Evolutionary conservation across 2,113 vertebrate species (phyloP).

Genomic region (Syrrhaptes paradoxus): DNA sequence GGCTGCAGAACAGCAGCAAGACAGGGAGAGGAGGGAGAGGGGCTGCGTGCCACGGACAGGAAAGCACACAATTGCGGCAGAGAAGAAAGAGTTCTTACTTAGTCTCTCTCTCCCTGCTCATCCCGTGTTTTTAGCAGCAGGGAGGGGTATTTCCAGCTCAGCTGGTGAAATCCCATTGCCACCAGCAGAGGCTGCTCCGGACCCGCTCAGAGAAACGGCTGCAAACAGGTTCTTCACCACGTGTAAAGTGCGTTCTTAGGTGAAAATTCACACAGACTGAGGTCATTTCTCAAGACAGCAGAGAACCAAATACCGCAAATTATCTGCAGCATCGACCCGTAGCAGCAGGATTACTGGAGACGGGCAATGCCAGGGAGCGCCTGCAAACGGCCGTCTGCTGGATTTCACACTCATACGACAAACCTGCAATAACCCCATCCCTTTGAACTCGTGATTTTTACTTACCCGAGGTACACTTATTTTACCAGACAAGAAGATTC

Average conservation of each 20-base stretch:
- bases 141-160: neutral
- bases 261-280: neutral
- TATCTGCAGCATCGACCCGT: neutral
- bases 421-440: neutral
- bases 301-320: neutral
- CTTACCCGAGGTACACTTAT: neutral
- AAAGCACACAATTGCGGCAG: neutral
- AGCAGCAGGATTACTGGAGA: neutral
- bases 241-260: neutral
- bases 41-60: accelerated
- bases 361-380: neutral
- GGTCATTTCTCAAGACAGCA: neutral
- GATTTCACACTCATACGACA: neutral
- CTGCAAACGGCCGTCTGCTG: neutral
- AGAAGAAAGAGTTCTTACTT: neutral
- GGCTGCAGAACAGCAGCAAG: neutral
- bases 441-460: neutral
- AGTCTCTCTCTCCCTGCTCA: neutral
- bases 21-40: neutral
- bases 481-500: neutral
- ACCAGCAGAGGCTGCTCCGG: neutral
- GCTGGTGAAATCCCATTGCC: neutral
- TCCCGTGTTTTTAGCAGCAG: neutral
- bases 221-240: neutral
- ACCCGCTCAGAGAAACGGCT: neutral